Evolutionary conservation across 2,888 invertebrate genomes (phyloP), one percentile per base, ranked within the genome.

Genomic region (Ashinkailepas kermadecensis): DNA sequence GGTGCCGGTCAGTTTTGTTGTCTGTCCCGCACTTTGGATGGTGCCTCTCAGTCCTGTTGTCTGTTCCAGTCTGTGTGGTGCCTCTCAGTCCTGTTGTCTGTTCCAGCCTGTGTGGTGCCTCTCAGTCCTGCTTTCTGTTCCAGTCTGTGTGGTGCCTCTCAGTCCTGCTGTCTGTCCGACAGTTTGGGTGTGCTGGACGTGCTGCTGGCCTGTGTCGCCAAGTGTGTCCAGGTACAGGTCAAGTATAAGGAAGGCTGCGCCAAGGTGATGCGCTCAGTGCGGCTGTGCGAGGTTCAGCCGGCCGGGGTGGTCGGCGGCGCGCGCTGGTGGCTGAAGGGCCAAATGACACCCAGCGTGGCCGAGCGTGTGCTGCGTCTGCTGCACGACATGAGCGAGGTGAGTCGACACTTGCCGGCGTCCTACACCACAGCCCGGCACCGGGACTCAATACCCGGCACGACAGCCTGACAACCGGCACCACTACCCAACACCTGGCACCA

Each of bases 351-450:
- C 84, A 94, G 95, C 86, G 91, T 96, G 83, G 95, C 97, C 1
- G 94, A 95, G 87, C 92, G 93, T 81, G 95, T 97, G 78, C 94
- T 96, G 74, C 91, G 91, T 82, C 90, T 99, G 11, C 91, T 99
- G 25, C 92, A 94, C 83, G 97, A 99, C 86, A 95, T 99, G 93
- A 94, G 95, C 39, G 92, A 93, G 86, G 97, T 96, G 89, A 90
- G 90, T 89, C 74, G 25, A 25, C 78, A 64, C 18, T 39, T 39
- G 39, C 39, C 39, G 4, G 4, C 39, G 4, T 39, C 39, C 39
- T 39, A 4, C 39, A 39, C 39, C 39, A 39, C 39, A 39, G 39
- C 39, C 39, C 39, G 39, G 39, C 39, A 39, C 39, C 39, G 39
- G 39, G 39, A 39, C 39, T 39, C 4, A 39, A 39, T 4, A 39